A percentile compares a stretch with the other conserved stretches of the same genome.
phyloP scores from a whole-genome alignment of 2,113 vertebrate species.

The Rissa tridactyla region DNA sequence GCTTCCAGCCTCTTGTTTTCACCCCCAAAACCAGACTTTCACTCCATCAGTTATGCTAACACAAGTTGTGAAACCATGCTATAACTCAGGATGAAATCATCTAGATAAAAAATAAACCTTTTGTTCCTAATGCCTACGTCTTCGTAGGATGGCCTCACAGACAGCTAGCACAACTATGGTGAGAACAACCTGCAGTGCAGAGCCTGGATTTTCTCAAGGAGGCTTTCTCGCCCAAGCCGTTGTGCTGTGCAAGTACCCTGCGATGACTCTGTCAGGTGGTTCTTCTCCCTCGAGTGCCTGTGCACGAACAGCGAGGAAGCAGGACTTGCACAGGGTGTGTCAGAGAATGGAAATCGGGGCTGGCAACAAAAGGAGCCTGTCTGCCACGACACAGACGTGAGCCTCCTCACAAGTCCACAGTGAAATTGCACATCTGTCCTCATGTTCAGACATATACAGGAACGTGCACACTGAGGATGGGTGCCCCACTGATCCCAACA shows the following conservation, averaged over 20 bases:
- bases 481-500: rapidly evolving
- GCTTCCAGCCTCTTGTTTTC: background rate
- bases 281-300: background rate
- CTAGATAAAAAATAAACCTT: background rate
- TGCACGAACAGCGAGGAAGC: background rate
- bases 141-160: background rate
- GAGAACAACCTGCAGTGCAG: background rate
- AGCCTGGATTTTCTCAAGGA: background rate
- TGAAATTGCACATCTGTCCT: background rate
- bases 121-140: background rate
- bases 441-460: background rate
- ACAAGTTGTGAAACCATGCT: background rate
- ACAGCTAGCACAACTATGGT: background rate
- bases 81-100: background rate
- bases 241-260: background rate
- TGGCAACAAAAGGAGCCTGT: background rate
- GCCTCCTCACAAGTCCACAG: background rate
- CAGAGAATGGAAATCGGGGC: background rate
- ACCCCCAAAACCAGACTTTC: background rate
- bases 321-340: background rate
- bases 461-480: rapidly evolving
- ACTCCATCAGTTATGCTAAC: background rate
- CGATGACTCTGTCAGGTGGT: no score
- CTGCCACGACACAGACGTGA: background rate
- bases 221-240: background rate